These are phyloP conservation scores for Dasysyrphus albostriatus DNA, from an alignment of 2,888 invertebrate genomes.

Conservation along the genomic window DNA sequence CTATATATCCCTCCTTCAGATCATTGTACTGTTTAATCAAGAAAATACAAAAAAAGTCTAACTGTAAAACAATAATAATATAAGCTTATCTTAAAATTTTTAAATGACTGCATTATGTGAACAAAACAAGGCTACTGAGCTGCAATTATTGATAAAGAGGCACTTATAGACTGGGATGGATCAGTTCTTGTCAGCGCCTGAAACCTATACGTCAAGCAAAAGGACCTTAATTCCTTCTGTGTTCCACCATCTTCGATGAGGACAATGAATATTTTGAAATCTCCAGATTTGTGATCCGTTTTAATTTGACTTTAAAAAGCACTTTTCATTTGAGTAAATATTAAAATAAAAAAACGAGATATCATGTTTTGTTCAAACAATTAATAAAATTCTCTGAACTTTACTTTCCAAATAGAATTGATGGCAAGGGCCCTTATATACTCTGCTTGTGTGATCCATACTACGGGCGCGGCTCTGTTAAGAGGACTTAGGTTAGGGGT, in stretches of 20 bases:
- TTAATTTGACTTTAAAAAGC: too few relatives aligned
- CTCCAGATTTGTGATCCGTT: too few relatives aligned
- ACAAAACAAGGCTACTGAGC: slow-evolving; percentile 69
- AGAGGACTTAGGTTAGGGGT: slow-evolving; percentile 13
- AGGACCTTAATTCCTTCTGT: too few relatives aligned
- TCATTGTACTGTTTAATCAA: slow-evolving; percentile 59
- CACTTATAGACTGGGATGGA: not conserved
- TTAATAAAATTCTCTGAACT: too few relatives aligned
- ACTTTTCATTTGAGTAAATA: too few relatives aligned
- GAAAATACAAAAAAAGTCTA: slow-evolving; percentile 29
- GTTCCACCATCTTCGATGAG: too few relatives aligned
- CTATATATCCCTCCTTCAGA: slow-evolving; percentile 34
- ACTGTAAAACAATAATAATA: slow-evolving; percentile 59
- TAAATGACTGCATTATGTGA: slow-evolving; percentile 62
- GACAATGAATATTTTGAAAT: too few relatives aligned
- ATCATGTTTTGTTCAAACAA: too few relatives aligned
- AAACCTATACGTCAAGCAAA: too few relatives aligned
- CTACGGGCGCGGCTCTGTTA: not conserved
- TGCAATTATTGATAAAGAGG: slow-evolving; percentile 39
- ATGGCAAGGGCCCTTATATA: not conserved
- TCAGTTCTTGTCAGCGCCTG: not conserved
- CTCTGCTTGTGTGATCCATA: rapidly evolving
- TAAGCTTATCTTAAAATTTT: slow-evolving; percentile 61
- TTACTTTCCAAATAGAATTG: not conserved
- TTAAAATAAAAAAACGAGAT: too few relatives aligned